These are phyloP conservation scores for Esperia sulphurella DNA, from an alignment of 2,888 invertebrate genomes.

Conservation along the genomic window DNA sequence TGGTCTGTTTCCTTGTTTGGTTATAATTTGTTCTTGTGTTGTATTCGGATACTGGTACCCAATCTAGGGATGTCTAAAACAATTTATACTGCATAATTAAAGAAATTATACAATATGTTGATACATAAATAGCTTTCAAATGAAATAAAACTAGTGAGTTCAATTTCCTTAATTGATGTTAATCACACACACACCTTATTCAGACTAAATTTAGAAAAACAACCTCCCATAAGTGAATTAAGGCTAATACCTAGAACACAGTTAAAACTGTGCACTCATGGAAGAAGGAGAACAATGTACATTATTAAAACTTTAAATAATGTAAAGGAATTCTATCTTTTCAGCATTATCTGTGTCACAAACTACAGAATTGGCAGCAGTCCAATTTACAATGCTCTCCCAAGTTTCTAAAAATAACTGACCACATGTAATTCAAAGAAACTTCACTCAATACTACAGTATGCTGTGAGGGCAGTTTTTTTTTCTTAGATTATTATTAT, in stretches of 20 bases:
- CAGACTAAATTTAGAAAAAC: slow-evolving; percentile 67
- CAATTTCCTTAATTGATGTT: slow-evolving; percentile 6
- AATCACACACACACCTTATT: slow-evolving; percentile 57
- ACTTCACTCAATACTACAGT: slow-evolving; percentile 36
- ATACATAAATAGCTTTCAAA: not conserved
- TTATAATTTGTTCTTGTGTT: slow-evolving; percentile 68
- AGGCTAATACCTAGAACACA: not conserved
- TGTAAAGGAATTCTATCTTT: slow-evolving; percentile 12
- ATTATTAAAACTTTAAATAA: slow-evolving; percentile 7
- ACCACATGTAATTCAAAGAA: slow-evolving; percentile 45
- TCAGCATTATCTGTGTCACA: slow-evolving; percentile 16
- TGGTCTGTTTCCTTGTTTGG: slow-evolving; percentile 68
- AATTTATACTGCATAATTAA: not conserved
- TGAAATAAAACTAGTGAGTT: not conserved
- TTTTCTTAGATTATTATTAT: too few species aligned
- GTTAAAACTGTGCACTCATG: not conserved
- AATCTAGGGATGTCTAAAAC: slow-evolving; percentile 74
- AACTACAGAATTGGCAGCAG: slow-evolving; percentile 49
- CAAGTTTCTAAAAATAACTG: slow-evolving; percentile 61
- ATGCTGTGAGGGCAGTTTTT: not conserved
- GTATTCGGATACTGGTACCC: slow-evolving; percentile 76
- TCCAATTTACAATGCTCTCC: slow-evolving; percentile 55
- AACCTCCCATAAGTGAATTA: slow-evolving; percentile 63
- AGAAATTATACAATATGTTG: not conserved
- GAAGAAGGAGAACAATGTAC: slow-evolving; percentile 2